Conservation (phyloP, 2,797 vertebrate genomes). For the Dipus sagitta region DNA sequence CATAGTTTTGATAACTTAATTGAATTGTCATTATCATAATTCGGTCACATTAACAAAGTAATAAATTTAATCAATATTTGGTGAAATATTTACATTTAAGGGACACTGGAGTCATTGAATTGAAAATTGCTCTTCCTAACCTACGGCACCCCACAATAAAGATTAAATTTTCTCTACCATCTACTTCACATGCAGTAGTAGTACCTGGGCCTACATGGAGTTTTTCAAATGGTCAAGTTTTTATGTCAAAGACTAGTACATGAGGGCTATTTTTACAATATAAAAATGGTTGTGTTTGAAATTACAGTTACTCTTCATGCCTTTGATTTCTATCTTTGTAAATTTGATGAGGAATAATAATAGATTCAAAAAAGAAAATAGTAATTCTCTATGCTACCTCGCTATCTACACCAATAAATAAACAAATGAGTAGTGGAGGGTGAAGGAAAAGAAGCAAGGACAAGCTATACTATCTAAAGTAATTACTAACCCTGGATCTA, state of each 20-base stretch:
- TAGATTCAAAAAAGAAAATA: slow-evolving; percentile 38
- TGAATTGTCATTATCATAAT: slow-evolving; percentile 24
- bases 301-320: slow-evolving; percentile 27
- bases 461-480: neutral
- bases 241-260: slow-evolving; percentile 3
- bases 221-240: slow-evolving; percentile 40
- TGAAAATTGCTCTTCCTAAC: slow-evolving; percentile 34
- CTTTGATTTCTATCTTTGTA: slow-evolving; percentile 56
- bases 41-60: slow-evolving; percentile 32
- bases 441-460: slow-evolving; percentile 44
- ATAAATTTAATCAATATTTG: slow-evolving; percentile 46
- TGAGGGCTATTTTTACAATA: slow-evolving; percentile 35
- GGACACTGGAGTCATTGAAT: neutral
- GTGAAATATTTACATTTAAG: slow-evolving; percentile 18
- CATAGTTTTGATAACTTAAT: slow-evolving; percentile 9
- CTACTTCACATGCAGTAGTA: slow-evolving; percentile 18
- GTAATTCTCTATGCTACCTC: neutral
- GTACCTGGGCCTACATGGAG: neutral
- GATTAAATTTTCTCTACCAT: slow-evolving; percentile 17
- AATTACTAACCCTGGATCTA: slow-evolving; percentile 42
- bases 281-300: slow-evolving; percentile 49
- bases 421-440: neutral
- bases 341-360: slow-evolving; percentile 30
- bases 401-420: slow-evolving; percentile 43
- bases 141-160: slow-evolving; percentile 11